Base-by-base conservation (phyloP, 2,888 invertebrate species). In the Chrysopilus asiliformis region DNA sequence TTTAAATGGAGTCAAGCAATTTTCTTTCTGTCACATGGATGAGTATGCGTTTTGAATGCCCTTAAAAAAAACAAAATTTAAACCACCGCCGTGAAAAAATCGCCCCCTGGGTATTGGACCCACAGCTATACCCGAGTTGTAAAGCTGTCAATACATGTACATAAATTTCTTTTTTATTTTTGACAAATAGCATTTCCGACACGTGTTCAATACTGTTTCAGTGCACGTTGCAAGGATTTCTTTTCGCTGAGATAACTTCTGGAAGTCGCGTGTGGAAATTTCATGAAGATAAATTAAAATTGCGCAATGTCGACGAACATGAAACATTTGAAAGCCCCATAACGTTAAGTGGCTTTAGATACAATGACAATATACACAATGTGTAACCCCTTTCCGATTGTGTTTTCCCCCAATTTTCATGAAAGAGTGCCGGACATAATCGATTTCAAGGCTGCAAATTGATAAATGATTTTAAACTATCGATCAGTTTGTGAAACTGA, bases 181-280 rank as follows among this genome's bases (percentile, higher is more conserved):
- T 25, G 36, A 36, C 36, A 36, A 36, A 36, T 36, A 32, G 19
- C 25, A 31, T 31, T 36, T 31, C 36, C 36, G 36, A 31, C 36
- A 36, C 36, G 36, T 36, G 36, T 36, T 31, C 22, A 7, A 22
- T 8, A 8, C 7, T 10, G 7, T 22, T 22, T 8, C 22, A 22
- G 10, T 22, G 22, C 10, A 10, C 22, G 10, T 22, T 8, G 22
- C 22, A 8, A 10, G 10, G 22, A 8, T 8, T 8, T 22, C 22
- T 8, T 22, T 22, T 22, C 10, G 22, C 22, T 8, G 22, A 7
- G 22, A 22, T 22, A 22, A 22, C 22, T 22, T 10, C 22, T 22
- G 22, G 10, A 22, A 10, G 22, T 22, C 22, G 22, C 22, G 22
- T 22, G 22, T 22, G 10, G 7, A 22, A 10, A 8, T 8, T 8